Evolutionary conservation across 2,797 vertebrate genomes (phyloP).

Genomic region (Eupleurogrammus muticus): DNA sequence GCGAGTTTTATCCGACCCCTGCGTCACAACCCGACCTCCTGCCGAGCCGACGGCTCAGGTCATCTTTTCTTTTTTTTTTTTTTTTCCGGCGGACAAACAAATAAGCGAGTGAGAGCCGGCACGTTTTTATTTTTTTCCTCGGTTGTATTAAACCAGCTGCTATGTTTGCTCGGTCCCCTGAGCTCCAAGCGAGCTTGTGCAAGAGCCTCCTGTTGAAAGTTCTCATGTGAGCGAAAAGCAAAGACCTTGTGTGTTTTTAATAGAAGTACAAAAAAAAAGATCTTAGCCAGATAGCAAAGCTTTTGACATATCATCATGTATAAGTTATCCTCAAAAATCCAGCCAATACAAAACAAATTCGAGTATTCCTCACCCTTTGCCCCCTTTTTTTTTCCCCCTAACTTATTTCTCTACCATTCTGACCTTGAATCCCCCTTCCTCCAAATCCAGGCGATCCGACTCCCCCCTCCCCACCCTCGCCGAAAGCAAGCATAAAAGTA

Average conservation of each 20-base stretch:
- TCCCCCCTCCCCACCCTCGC: too few relatives aligned
- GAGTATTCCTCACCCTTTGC: conserved; percentile 26
- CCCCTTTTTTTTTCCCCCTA: conserved; percentile 27
- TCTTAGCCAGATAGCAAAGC: conserved; percentile 20
- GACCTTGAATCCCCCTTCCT: conserved; percentile 40
- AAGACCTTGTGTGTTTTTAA: conserved; percentile 31
- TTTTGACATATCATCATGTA: not conserved
- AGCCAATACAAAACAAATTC: conserved; percentile 7
- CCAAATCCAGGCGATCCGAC: conserved; percentile 45
- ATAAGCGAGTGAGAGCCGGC: conserved; percentile 28
- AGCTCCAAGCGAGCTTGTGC: conserved; percentile 30
- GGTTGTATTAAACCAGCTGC: conserved; percentile 42
- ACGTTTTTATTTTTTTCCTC: not conserved
- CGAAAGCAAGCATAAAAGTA: conserved; percentile 37
- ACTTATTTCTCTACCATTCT: conserved; percentile 46
- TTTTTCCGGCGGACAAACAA: conserved; percentile 51
- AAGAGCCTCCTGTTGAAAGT: conserved; percentile 42
- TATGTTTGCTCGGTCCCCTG: conserved; percentile 24
- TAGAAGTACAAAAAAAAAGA: too few relatives aligned
- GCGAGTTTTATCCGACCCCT: conserved; percentile 20
- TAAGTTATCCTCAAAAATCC: conserved; percentile 29
- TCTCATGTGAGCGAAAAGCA: conserved; percentile 31
- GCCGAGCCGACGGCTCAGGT: conserved; percentile 35
- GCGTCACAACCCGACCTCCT: conserved; percentile 42
- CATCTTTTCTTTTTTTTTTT: conserved; percentile 60